These are phyloP conservation scores for Orientallactaga bullata DNA, from an alignment of 2,113 vertebrate genomes.

Conservation along the genomic window DNA sequence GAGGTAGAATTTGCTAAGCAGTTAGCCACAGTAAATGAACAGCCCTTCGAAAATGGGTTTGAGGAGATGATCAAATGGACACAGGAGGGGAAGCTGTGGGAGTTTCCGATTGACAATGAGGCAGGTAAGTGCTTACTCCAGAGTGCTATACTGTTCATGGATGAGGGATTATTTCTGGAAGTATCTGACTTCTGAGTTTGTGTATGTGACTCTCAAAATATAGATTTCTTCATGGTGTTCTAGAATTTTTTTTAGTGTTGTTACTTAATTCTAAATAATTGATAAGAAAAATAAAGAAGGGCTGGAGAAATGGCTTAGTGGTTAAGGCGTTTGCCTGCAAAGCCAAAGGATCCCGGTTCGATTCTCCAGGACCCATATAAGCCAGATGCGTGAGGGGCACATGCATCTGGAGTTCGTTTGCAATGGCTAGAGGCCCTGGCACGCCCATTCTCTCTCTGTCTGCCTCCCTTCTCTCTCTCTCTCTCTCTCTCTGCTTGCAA, in stretches of 20 bases:
- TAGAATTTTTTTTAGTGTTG: constrained; percentile 30
- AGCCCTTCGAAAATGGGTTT: constrained; percentile 92
- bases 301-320: too few relatives aligned
- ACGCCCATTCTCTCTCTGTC: too few relatives aligned
- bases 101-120: constrained; percentile 95
- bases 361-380: too few relatives aligned
- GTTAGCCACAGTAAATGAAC: constrained; percentile 85
- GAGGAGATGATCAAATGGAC: constrained; percentile 99
- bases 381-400: too few relatives aligned
- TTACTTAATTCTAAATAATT: constrained; percentile 31
- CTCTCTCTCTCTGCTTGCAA: too few relatives aligned
- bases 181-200: background rate
- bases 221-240: background rate
- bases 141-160: background rate
- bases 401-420: too few relatives aligned
- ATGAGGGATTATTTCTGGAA: background rate
- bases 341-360: too few relatives aligned
- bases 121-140: constrained; percentile 86
- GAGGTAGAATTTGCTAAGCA: constrained; percentile 93
- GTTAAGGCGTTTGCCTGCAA: too few relatives aligned
- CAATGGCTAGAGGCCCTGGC: too few relatives aligned
- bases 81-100: constrained; percentile 95
- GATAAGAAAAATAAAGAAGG: constrained; percentile 17
- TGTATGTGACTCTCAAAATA: constrained; percentile 3
- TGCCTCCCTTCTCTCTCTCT: too few relatives aligned